A percentile compares a stretch with the other conserved stretches of the same genome.
Evolutionary conservation across 2,113 vertebrate genomes (phyloP).

Genomic region (Odontophorus gujanensis): DNA sequence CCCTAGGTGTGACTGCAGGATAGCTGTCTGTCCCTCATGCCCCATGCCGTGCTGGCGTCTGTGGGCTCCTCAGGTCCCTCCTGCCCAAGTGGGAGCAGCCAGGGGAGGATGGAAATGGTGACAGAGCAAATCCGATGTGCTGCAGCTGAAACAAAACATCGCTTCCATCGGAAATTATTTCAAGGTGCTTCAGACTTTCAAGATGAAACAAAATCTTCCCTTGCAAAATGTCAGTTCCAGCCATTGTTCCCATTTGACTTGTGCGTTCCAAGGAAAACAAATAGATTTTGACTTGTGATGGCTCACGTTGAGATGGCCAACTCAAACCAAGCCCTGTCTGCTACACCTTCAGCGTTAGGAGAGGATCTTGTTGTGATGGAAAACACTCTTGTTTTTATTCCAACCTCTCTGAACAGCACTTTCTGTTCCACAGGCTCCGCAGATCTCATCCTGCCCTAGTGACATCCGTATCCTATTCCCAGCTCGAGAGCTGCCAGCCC

Average conservation of each 20-base stretch:
- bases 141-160: conserved; percentile 4
- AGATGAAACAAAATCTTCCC: conserved; percentile 32
- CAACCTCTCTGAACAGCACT: background rate
- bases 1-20: fast-evolving
- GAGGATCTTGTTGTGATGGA: background rate
- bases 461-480: fast-evolving
- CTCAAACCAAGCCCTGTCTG: background rate
- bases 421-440: fast-evolving
- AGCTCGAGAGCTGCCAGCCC: background rate
- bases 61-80: background rate
- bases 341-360: background rate
- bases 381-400: background rate
- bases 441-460: background rate
- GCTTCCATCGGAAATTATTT: conserved; percentile 60
- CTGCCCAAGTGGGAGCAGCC: background rate
- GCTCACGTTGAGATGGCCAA: background rate
- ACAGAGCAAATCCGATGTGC: background rate
- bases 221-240: conserved; percentile 32
- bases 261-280: conserved; percentile 63
- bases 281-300: background rate
- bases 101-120: background rate
- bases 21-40: background rate
- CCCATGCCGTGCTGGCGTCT: fast-evolving
- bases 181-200: conserved; percentile 46
- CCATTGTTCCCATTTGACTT: conserved; percentile 43